Evolutionary conservation across 2,888 invertebrate genomes (phyloP).

Genomic region (Drosophila leonis): DNA sequence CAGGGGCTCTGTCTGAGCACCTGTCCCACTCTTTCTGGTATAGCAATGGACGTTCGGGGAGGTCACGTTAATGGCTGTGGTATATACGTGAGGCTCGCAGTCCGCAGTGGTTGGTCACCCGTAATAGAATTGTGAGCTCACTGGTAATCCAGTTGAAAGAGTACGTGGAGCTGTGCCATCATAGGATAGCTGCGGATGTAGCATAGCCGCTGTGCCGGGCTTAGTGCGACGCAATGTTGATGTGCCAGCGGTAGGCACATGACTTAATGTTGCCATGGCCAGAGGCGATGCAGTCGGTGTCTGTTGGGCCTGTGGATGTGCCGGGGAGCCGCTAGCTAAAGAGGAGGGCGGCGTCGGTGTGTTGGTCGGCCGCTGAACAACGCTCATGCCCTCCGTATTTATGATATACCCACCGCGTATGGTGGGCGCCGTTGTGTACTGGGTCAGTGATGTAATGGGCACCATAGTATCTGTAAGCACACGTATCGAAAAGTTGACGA

Average conservation of each 20-base stretch:
- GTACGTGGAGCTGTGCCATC: slow-evolving; percentile 85
- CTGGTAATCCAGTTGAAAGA: slow-evolving; percentile 84
- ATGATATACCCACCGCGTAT: slow-evolving; percentile 83
- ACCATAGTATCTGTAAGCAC: slow-evolving; percentile 77
- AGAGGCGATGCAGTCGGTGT: slow-evolving; percentile 47
- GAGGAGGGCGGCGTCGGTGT: slow-evolving; percentile 79
- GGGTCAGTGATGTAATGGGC: slow-evolving; percentile 83
- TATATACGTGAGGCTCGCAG: slow-evolving; percentile 64
- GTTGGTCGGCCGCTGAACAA: slow-evolving; percentile 79
- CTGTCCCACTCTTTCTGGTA: slow-evolving; percentile 31
- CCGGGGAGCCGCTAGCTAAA: slow-evolving; percentile 57
- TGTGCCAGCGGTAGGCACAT: slow-evolving; percentile 47
- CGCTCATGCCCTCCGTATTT: slow-evolving; percentile 79
- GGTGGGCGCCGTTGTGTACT: slow-evolving; percentile 84
- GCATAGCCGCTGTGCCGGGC: slow-evolving; percentile 56
- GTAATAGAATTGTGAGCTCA: slow-evolving; percentile 84
- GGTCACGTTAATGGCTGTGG: slow-evolving; percentile 39
- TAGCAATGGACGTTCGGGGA: slow-evolving; percentile 31
- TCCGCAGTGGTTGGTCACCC: slow-evolving; percentile 83
- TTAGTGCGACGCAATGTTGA: slow-evolving; percentile 71
- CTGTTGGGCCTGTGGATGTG: slow-evolving; percentile 55
- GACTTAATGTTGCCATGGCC: slow-evolving; percentile 54
- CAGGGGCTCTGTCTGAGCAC: slow-evolving; percentile 16
- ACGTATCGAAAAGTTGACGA: slow-evolving; percentile 6
- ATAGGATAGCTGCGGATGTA: slow-evolving; percentile 82